phyloP scores from a whole-genome alignment of 2,888 invertebrate genomes.

The Cephus sareptanus region DNA sequence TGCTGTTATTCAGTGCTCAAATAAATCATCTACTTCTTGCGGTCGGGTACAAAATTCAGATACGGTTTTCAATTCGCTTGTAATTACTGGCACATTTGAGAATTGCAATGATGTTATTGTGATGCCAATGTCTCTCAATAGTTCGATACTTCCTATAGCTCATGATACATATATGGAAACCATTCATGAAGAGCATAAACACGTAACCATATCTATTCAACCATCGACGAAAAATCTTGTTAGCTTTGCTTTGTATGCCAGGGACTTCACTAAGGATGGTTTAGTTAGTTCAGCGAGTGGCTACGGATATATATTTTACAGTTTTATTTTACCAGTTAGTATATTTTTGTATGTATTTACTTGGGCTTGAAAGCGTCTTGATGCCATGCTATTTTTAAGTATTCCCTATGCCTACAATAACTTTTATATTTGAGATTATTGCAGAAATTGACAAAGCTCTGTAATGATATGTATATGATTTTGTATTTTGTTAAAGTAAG shows the following conservation, averaged over 20 bases:
- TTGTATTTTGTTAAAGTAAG: not conserved
- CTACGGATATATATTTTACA: not conserved
- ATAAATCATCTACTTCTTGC: slow-evolving; percentile 49
- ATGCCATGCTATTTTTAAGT: not conserved
- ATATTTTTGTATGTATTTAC: not conserved
- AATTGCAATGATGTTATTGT: slow-evolving; percentile 33
- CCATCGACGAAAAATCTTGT: slow-evolving; percentile 35
- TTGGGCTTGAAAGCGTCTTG: not conserved
- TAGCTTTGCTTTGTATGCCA: slow-evolving; percentile 46
- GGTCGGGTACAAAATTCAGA: slow-evolving; percentile 26
- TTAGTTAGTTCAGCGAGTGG: not conserved
- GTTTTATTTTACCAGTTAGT: not conserved
- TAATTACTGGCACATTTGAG: slow-evolving; percentile 36
- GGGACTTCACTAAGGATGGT: slow-evolving; percentile 44
- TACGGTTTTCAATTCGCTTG: slow-evolving; percentile 33
- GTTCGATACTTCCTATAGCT: slow-evolving; percentile 34
- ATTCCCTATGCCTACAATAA: not conserved
- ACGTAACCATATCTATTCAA: slow-evolving; percentile 30
- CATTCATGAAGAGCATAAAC: slow-evolving; percentile 16
- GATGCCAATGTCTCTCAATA: slow-evolving; percentile 35
- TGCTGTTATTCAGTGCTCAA: slow-evolving; percentile 54
- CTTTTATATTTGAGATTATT: not conserved
- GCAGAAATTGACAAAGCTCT: not conserved
- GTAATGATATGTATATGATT: not conserved
- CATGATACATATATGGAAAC: slow-evolving; percentile 22